A percentile compares a stretch with the other conserved stretches of the same genome.
Evolutionary conservation across 1,140 invertebrate species (phyloP).

Genomic region (Zaprionus gabonicus): DNA sequence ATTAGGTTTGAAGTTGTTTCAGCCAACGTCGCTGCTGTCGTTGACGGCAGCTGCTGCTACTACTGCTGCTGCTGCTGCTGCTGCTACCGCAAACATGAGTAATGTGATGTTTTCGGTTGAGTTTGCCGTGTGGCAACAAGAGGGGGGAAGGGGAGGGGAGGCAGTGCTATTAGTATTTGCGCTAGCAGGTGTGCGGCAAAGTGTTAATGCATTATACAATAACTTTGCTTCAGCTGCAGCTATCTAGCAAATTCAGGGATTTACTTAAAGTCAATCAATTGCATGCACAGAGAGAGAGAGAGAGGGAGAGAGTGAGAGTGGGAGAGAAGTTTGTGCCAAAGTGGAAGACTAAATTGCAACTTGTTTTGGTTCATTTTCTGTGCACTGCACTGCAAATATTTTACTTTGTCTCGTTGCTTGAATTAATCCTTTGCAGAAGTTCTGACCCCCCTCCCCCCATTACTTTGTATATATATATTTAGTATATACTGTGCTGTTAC

Average conservation of each 20-base stretch:
- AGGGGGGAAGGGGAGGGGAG: too few species aligned
- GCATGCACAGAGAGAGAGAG: conserved; percentile 17
- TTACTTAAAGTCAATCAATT: conserved; percentile 68
- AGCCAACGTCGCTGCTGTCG: conserved; percentile 15
- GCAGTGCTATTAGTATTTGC: conserved; percentile 18
- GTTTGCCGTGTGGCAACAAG: conserved; percentile 14
- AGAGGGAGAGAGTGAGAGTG: too few species aligned
- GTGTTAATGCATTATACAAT: conserved; percentile 69
- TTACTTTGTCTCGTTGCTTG: conserved; percentile 43
- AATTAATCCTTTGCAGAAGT: conserved; percentile 69
- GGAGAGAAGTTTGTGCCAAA: conserved; percentile 10
- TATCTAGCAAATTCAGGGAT: conserved; percentile 32
- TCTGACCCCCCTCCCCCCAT: not conserved
- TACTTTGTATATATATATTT: not conserved
- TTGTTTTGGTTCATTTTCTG: conserved; percentile 36
- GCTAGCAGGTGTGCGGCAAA: conserved; percentile 57
- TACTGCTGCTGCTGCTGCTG: conserved; percentile 44
- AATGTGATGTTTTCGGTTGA: conserved; percentile 62
- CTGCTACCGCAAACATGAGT: conserved; percentile 75
- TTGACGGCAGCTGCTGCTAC: conserved; percentile 37
- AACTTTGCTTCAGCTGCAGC: conserved; percentile 14
- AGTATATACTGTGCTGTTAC: conserved; percentile 28
- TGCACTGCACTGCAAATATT: conserved; percentile 32
- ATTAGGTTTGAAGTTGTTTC: conserved; percentile 69
- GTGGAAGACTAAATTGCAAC: conserved; percentile 9